phyloP scores from a whole-genome alignment of 2,113 vertebrate species.

The Podarcis muralis region DNA sequence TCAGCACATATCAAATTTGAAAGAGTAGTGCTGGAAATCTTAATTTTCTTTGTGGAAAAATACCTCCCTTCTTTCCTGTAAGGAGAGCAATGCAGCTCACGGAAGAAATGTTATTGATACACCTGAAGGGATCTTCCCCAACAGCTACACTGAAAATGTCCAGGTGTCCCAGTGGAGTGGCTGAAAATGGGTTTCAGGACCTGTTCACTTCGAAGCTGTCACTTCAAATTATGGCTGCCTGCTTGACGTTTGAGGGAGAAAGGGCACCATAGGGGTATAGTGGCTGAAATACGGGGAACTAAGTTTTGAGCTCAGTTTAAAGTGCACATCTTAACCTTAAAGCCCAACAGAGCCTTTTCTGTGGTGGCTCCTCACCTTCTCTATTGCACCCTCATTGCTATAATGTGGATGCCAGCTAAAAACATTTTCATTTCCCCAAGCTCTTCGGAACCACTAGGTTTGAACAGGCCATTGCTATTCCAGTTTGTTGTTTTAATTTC shows the following conservation, averaged over 20 bases:
- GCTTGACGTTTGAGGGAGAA: not conserved
- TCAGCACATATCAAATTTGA: not conserved
- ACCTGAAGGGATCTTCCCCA: not conserved
- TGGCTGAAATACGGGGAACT: not conserved
- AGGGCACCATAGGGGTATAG: not conserved
- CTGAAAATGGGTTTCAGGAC: not conserved
- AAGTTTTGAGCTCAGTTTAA: not conserved
- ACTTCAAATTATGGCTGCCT: not conserved
- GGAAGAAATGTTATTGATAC: not conserved
- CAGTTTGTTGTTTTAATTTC: no score
- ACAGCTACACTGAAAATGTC: not conserved
- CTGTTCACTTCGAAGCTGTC: not conserved
- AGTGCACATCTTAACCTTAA: no score
- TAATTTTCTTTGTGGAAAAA: not conserved
- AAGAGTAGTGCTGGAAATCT: not conserved
- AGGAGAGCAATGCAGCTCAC: not conserved
- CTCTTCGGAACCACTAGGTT: not conserved
- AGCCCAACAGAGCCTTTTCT: not conserved
- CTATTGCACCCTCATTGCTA: not conserved
- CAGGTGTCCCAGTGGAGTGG: not conserved
- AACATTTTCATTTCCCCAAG: not conserved
- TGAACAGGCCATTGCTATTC: no score
- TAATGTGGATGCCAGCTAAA: not conserved
- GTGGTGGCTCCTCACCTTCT: not conserved
- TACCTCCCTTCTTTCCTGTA: not conserved